These are phyloP conservation scores for Lordiphosa andalusiaca DNA, from an alignment of 2,888 invertebrate genomes.

Conservation along the genomic window DNA sequence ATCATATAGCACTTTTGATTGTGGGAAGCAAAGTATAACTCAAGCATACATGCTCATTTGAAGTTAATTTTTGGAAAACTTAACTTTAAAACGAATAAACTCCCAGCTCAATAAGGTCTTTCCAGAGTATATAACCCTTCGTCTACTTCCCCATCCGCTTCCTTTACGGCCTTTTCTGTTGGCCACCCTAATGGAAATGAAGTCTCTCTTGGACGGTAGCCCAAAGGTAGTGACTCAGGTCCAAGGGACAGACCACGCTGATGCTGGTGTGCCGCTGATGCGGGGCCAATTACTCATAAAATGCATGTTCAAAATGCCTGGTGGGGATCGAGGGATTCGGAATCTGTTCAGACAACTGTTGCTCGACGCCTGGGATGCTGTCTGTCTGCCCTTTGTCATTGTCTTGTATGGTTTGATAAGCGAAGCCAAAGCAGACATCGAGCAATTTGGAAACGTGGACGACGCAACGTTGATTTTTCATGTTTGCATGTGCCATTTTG, in stretches of 20 bases:
- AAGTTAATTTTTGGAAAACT: too few species aligned
- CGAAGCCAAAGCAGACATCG: conserved; percentile 37
- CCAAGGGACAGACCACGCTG: conserved; percentile 19
- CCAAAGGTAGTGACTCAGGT: conserved; percentile 62
- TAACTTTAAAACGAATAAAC: too few species aligned
- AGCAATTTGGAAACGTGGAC: conserved; percentile 64
- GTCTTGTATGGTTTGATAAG: conserved; percentile 73
- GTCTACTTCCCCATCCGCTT: conserved; percentile 7
- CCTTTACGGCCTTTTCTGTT: conserved; percentile 14
- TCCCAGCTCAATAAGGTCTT: too few species aligned
- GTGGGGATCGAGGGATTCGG: conserved; percentile 7
- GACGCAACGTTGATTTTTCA: conserved; percentile 56
- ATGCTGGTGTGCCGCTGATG: conserved; percentile 53
- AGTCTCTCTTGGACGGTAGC: conserved; percentile 54
- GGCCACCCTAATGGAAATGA: conserved; percentile 70
- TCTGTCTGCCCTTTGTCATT: conserved; percentile 73
- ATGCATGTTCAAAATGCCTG: conserved; percentile 66
- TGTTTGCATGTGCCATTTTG: conserved; percentile 59
- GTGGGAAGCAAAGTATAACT: too few species aligned
- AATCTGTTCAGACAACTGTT: conserved; percentile 64
- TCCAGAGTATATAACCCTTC: conserved; percentile 1
- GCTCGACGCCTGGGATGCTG: conserved; percentile 59
- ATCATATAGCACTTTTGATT: too few species aligned
- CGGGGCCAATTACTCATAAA: conserved; percentile 73
- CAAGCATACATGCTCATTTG: too few species aligned